Percentiles rank a stretch among this genome's conserved stretches.
phyloP scores from a whole-genome alignment of 2,797 vertebrate genomes.

The Scomberomorus guttatus region DNA sequence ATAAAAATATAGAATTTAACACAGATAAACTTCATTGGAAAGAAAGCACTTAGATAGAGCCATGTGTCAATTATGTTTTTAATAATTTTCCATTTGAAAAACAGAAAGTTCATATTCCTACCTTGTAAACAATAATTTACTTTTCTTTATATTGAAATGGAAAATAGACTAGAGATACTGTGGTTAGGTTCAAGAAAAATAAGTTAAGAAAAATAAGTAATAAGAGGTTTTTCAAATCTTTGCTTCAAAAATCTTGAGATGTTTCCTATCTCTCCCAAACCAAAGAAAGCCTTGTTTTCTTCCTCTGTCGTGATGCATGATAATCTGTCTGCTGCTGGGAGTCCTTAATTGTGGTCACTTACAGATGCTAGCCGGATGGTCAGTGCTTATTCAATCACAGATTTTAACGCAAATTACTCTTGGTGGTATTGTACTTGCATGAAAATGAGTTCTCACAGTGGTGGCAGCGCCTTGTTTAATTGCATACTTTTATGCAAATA shows the following conservation, averaged over 20 bases:
- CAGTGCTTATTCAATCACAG: constrained; percentile 15
- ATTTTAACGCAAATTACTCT: constrained; percentile 35
- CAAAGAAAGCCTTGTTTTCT: neutral
- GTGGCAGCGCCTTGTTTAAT: constrained; percentile 28
- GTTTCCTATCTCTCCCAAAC: neutral
- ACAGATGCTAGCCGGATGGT: constrained; percentile 1
- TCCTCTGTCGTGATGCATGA: neutral
- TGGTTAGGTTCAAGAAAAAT: too few species aligned
- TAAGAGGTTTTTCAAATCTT: neutral
- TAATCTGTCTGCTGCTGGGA: neutral
- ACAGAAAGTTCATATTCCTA: neutral
- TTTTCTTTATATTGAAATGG: neutral
- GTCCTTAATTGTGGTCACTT: constrained; percentile 21
- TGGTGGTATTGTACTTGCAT: constrained; percentile 19
- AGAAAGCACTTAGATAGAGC: too few species aligned
- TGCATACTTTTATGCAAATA: constrained; percentile 47
- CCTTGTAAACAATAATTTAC: too few species aligned
- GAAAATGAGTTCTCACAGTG: constrained; percentile 29
- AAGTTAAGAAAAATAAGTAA: too few species aligned
- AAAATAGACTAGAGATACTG: neutral
- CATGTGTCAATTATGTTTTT: too few species aligned
- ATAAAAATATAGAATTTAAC: neutral
- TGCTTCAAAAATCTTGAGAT: neutral
- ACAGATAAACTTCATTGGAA: too few species aligned
- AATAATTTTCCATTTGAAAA: too few species aligned